Percentiles rank a stretch among this genome's conserved stretches.
Conservation (phyloP, 2,797 vertebrate genomes). For the Aphelocoma californica region DNA sequence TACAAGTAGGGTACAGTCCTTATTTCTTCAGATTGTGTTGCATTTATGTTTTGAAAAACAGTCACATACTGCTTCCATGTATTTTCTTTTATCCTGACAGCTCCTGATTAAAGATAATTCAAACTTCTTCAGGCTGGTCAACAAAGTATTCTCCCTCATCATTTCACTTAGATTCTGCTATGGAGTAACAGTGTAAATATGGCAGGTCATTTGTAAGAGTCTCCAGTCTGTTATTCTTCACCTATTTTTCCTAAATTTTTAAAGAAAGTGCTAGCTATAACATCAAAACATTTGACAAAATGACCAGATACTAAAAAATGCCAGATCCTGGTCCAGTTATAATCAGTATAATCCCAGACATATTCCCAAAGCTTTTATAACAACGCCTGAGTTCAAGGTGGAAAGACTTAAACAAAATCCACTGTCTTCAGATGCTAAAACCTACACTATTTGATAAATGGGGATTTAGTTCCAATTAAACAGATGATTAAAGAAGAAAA, state of each 20-base stretch:
- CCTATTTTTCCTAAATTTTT: background rate
- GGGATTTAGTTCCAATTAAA: constrained; percentile 43
- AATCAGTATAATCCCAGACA: background rate
- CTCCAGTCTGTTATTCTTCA: background rate
- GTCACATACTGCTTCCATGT: background rate
- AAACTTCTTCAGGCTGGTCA: background rate
- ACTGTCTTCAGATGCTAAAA: background rate
- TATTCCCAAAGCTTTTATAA: background rate
- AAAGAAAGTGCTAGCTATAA: background rate
- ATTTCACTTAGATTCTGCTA: background rate
- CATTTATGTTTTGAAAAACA: background rate
- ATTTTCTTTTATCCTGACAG: background rate
- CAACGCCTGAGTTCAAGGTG: background rate
- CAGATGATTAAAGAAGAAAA: constrained; percentile 37
- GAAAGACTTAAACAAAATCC: background rate
- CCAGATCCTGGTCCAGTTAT: background rate
- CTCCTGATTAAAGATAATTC: background rate
- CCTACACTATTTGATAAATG: background rate
- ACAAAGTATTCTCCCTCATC: background rate
- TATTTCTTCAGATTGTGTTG: background rate
- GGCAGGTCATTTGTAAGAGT: background rate
- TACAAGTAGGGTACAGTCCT: background rate
- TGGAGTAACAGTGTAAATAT: background rate
- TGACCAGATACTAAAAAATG: background rate
- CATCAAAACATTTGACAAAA: background rate